These are phyloP conservation scores for Oreochromis spilurus DNA, from an alignment of 2,113 vertebrate genomes.

Conservation along the genomic window DNA sequence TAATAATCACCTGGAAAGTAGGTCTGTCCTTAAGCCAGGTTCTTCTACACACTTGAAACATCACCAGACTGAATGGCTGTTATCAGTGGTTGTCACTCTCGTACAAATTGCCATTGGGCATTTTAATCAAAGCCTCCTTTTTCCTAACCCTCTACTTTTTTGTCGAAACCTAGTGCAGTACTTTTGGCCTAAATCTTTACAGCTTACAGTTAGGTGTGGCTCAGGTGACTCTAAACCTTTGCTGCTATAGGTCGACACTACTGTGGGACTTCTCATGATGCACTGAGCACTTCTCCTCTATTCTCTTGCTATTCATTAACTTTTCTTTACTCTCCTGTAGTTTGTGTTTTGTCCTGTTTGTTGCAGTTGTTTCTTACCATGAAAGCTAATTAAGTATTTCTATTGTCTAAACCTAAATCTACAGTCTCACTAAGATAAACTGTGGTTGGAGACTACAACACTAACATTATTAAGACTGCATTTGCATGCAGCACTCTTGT, in stretches of 20 bases:
- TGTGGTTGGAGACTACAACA: neutral
- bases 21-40: fast-evolving
- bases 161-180: neutral
- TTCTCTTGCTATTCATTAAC: neutral
- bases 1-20: neutral
- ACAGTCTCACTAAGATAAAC: fast-evolving
- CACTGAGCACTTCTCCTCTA: neutral
- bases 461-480: neutral
- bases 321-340: neutral
- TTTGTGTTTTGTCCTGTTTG: neutral
- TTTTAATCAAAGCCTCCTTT: neutral
- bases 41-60: neutral
- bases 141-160: neutral
- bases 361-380: neutral
- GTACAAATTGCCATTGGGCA: neutral
- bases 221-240: neutral
- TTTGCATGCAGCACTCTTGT: too few species aligned
- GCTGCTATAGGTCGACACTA: neutral
- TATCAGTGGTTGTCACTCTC: neutral
- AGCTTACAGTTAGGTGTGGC: neutral
- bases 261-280: neutral
- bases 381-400: neutral
- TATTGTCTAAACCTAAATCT: neutral
- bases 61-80: fast-evolving
- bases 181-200: neutral